Evolutionary conservation across 1,140 invertebrate species (phyloP), one percentile per base, ranked within the genome.

Genomic region (Drosophila arizonae): DNA sequence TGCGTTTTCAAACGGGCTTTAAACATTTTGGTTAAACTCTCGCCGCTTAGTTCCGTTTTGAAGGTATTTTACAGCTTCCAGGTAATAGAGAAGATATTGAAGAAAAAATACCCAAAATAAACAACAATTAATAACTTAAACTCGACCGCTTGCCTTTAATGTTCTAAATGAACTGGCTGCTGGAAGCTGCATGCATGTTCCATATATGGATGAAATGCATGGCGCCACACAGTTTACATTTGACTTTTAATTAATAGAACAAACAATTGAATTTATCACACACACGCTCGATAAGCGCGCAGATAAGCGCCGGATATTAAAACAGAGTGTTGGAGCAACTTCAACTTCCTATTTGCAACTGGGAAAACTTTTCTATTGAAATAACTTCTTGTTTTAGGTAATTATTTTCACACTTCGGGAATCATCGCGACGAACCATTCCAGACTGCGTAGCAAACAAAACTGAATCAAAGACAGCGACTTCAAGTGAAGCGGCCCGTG

Each of bases 11-110:
- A 75, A 41, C 90, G 90, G 68, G 78, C 77, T 50, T 91, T 91
- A 52, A 91, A 86, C 80, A 91, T 91, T 71, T 79, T 91, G 54
- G 78, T 87, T 63, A 91, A 86, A 86, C 72, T 90, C 58, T 81
- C 79, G 63, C 90, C 85, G 78, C 63, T 86, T 17, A 90, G 72
- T 79, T 90, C 86, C 87, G 82, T 90, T 60, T 87, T 90, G 86
- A 82, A 89, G 70, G 61, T 56, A 46, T 65, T 70, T 76, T 54
- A 15, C 17, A 21, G 45, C 45, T 62, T 57, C 61, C 36, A 39
- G 36, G 11, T 11, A 11, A 39, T 39, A 3, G 36, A 39, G 46
- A 30, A 71, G 39, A 33, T 2, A 24, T 9, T 55, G 17, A 21
- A 5, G 51, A 28, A 65, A 62, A 52, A 8, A n/a, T 6, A 10